Evolutionary conservation across 2,113 vertebrate genomes (phyloP), one percentile per base, ranked within the genome.

Genomic region (Xenopus borealis): DNA sequence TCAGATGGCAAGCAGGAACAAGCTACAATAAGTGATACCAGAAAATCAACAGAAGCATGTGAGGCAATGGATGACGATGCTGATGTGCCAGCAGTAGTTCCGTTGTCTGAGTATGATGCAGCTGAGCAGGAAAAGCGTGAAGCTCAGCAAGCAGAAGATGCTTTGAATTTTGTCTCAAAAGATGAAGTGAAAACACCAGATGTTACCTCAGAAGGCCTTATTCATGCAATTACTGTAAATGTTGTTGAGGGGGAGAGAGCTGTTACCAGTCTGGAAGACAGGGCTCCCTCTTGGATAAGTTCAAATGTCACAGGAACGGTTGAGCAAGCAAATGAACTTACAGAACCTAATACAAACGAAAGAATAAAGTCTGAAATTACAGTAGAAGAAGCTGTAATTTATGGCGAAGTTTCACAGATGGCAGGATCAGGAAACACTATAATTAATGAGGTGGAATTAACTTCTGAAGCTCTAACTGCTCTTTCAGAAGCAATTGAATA

Each of bases 251-350:
- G 86, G 12, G 80, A 88, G 23, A 86, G 89, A 79, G 89, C 80
- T 0, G 55, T 85, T 10, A 75, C 66, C 18, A 84, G 62, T 12
- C 62, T 88, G 14, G 95, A 98, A 79, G 97, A 98, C 57, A 87
- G 97, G 73, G 89, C 96, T 1, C 95, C 97, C 0, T 98, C 97
- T 0, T 99, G 96, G 96, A 97, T 99, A 80, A 93, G 96, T 52
- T 88, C 95, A 44, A 83, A 81, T 0, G 81, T 91, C 62, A 85
- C 93, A 0, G 93, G 91, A 4, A 79, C 84, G 11, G 66, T 84
- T 67, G 86, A 88, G 52, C 82, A 81, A 47, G 82, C 10, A 30
- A 84, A 81, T 0, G 82, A 84, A 68, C 79, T 78, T 45, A 18
- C 40, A 46, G 86, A 88, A 3, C n/a, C 40, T 14, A 16, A 45